A percentile compares a stretch with the other conserved stretches of the same genome.
Evolutionary conservation across 53 echinoderm and acorn worm species (phyloP).

Genomic region (Stichopus horrens): DNA sequence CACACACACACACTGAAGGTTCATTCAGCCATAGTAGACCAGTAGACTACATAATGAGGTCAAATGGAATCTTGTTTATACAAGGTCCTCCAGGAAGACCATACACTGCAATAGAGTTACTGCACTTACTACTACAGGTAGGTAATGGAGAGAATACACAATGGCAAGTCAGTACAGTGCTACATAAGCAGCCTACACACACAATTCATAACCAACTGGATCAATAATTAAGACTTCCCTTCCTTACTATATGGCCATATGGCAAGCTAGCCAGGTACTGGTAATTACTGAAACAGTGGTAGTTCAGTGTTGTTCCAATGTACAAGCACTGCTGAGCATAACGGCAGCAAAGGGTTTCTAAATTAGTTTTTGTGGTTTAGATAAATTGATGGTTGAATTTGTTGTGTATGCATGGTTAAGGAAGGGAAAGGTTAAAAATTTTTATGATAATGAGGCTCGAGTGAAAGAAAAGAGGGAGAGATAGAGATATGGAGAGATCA

Average conservation of each 20-base stretch:
- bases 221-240: slow-evolving; percentile 39
- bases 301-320: background rate
- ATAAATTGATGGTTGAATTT: slow-evolving; percentile 31
- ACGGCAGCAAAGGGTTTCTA: background rate
- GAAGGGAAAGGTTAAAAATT: slow-evolving; percentile 2
- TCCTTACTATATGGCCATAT: slow-evolving; percentile 2
- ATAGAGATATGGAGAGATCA: too few species aligned
- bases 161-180: background rate
- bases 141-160: background rate
- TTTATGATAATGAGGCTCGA: slow-evolving; percentile 24
- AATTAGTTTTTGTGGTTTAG: slow-evolving; percentile 42
- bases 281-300: background rate
- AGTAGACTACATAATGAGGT: slow-evolving; percentile 42
- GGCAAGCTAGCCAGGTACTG: background rate
- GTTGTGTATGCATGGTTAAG: background rate
- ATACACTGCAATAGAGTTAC: background rate
- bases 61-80: slow-evolving; percentile 28
- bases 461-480: background rate
- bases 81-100: background rate
- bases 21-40: slow-evolving; percentile 39
- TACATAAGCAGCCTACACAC: background rate
- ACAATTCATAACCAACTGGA: background rate
- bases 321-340: background rate
- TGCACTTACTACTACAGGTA: background rate
- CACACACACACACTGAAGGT: background rate